Percentiles rank a stretch among this genome's conserved stretches.
Conservation (phyloP, 2,888 invertebrate genomes). For the Drosophila barbarae region DNA sequence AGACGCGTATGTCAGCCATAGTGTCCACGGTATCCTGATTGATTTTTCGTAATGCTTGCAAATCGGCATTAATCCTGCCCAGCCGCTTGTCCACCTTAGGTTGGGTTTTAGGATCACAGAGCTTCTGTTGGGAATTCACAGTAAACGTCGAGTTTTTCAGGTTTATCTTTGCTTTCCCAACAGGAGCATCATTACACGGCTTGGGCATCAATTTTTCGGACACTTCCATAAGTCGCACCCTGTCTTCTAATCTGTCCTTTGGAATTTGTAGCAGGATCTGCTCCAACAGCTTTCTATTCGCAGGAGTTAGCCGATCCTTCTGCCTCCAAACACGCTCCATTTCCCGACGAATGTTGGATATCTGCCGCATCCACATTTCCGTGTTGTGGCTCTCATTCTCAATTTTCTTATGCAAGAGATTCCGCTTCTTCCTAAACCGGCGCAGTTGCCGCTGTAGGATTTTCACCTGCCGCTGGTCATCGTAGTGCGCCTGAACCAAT, state of each 20-base stretch:
- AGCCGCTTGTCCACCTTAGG: slow-evolving; percentile 2
- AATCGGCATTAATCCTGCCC: slow-evolving; percentile 7
- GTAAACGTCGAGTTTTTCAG: not conserved
- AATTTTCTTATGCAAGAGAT: slow-evolving; percentile 13
- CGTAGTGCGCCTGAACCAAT: slow-evolving; percentile 4
- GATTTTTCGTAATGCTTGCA: slow-evolving; percentile 10
- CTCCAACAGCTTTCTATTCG: not conserved
- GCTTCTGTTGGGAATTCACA: slow-evolving; percentile 3
- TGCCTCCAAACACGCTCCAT: slow-evolving; percentile 1
- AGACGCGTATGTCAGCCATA: slow-evolving; percentile 41
- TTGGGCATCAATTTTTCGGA: slow-evolving; percentile 3
- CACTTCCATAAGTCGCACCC: slow-evolving; percentile 48
- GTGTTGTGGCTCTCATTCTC: slow-evolving; percentile 3
- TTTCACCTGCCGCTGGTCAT: slow-evolving; percentile 5
- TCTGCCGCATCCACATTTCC: slow-evolving; percentile 1
- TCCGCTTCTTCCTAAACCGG: not conserved
- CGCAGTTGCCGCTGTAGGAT: slow-evolving; percentile 20
- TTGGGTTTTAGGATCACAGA: not conserved
- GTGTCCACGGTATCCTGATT: slow-evolving; percentile 23
- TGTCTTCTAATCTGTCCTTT: slow-evolving; percentile 4
- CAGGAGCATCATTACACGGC: not conserved
- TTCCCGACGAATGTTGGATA: not conserved
- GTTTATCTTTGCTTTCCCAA: not conserved
- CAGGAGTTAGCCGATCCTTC: not conserved
- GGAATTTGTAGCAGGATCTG: slow-evolving; percentile 19